Conservation (phyloP, 1,140 invertebrate species). For the Ostrea denselamellosa region DNA sequence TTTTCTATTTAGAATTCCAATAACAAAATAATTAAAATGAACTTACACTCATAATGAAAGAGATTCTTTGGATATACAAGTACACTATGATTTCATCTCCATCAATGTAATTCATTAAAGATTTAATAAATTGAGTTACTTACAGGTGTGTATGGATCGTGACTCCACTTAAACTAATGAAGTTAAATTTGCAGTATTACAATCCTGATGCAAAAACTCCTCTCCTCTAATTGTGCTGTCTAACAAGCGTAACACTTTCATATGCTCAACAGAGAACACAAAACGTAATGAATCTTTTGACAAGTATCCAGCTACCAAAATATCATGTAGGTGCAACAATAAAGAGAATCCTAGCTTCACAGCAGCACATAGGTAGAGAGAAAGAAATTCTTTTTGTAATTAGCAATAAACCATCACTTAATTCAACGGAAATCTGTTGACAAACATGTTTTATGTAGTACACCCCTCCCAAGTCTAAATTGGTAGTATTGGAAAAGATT, state of each 20-base stretch:
- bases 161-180: background rate
- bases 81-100: background rate
- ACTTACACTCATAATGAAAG: too few species aligned
- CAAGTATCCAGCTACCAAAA: slow-evolving; percentile 22
- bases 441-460: slow-evolving; percentile 30
- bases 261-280: background rate
- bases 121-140: background rate
- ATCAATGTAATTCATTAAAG: background rate
- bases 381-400: slow-evolving; percentile 23
- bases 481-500: slow-evolving; percentile 38
- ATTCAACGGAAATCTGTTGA: slow-evolving; percentile 39
- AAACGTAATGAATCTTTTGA: slow-evolving; percentile 4
- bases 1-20: background rate
- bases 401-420: slow-evolving; percentile 25
- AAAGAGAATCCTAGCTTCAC: background rate
- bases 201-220: background rate
- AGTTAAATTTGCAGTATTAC: slow-evolving; percentile 23
- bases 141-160: background rate
- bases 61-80: too few species aligned
- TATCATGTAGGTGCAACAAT: slow-evolving; percentile 22
- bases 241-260: slow-evolving; percentile 21
- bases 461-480: slow-evolving; percentile 33
- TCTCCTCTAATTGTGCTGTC: background rate
- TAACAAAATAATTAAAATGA: too few species aligned
- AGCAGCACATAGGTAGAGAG: slow-evolving; percentile 6